Evolutionary conservation across 2,797 vertebrate species (phyloP).

Genomic region (Chlorospingus semifuscus): DNA sequence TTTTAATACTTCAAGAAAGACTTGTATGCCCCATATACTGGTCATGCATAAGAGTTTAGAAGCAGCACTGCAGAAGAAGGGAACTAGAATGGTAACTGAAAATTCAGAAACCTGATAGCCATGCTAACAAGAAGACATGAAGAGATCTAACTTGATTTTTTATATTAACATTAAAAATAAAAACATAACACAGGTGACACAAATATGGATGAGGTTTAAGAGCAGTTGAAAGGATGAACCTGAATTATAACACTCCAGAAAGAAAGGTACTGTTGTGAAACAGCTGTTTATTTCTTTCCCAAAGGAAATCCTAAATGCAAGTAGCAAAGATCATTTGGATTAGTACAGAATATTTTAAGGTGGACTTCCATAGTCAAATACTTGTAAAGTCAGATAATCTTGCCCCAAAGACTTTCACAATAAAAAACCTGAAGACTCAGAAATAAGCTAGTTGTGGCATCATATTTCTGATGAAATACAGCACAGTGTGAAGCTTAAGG

Average conservation of each 20-base stretch:
- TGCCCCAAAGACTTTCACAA: neutral
- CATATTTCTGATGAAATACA: neutral
- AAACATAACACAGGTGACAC: neutral
- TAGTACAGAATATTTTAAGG: neutral
- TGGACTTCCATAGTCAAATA: neutral
- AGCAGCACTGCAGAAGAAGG: neutral
- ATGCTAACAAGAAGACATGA: neutral
- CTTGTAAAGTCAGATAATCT: neutral
- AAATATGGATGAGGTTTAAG: neutral
- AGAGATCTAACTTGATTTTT: neutral
- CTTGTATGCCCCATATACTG: neutral
- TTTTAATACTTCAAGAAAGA: neutral
- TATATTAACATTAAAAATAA: neutral
- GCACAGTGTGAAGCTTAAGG: neutral
- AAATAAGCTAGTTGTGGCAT: neutral
- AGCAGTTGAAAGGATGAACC: neutral
- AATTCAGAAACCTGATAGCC: neutral
- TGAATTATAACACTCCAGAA: neutral
- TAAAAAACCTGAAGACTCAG: neutral
- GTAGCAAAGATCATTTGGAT: neutral
- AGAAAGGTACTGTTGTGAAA: neutral
- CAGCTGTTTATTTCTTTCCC: neutral
- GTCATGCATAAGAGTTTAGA: neutral
- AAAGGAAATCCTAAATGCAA: neutral
- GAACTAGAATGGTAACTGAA: neutral